Evolutionary conservation across 2,888 invertebrate genomes (phyloP).

Genomic region (Dermolepida albohirtum): DNA sequence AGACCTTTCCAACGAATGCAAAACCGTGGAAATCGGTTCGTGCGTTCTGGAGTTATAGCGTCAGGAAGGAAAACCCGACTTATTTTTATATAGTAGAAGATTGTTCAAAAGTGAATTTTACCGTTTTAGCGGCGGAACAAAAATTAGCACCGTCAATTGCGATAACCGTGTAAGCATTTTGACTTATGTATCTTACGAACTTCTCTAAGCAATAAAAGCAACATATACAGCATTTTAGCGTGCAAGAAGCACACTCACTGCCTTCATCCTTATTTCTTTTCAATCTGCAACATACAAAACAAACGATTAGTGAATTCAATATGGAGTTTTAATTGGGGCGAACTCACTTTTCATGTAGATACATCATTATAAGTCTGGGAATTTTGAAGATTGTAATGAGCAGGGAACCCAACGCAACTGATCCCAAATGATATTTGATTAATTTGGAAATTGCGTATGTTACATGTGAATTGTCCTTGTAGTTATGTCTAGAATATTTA

Average conservation of each 20-base stretch:
- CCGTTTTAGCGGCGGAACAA: conserved; percentile 90
- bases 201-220: conserved; percentile 93
- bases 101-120: conserved; percentile 65
- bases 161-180: conserved; percentile 94
- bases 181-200: conserved; percentile 91
- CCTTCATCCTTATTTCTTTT: conserved; percentile 77
- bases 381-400: conserved; percentile 93
- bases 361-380: conserved; percentile 88
- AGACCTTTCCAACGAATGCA: too few relatives aligned
- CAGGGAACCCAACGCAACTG: conserved; percentile 94
- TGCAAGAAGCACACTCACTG: conserved; percentile 80
- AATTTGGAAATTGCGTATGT: conserved; percentile 80
- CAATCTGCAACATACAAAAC: conserved; percentile 66
- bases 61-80: too few relatives aligned
- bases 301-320: conserved; percentile 3
- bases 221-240: conserved; percentile 85
- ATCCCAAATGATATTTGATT: conserved; percentile 91
- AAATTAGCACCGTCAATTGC: conserved; percentile 93
- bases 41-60: too few relatives aligned
- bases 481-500: conserved; percentile 71
- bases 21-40: too few relatives aligned
- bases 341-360: conserved; percentile 88
- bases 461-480: conserved; percentile 75
- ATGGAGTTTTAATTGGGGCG: background rate
- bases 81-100: too few relatives aligned